Evolutionary conservation across 2,888 invertebrate genomes (phyloP).

Genomic region (Allygus modestus): DNA sequence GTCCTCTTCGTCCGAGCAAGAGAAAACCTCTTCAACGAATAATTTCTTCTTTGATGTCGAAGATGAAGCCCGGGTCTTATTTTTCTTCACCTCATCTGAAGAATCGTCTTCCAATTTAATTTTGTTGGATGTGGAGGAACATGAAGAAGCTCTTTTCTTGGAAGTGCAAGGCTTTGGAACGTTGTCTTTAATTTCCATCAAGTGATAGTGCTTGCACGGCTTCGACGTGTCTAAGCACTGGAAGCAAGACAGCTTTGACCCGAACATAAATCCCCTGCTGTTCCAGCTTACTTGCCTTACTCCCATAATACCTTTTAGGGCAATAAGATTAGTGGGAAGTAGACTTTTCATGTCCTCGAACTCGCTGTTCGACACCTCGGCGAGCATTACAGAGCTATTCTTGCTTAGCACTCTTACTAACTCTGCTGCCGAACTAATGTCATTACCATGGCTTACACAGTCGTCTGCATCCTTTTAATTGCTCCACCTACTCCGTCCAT

Average conservation of each 20-base stretch:
- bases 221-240: neutral
- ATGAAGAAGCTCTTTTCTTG: constrained; percentile 7
- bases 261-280: neutral
- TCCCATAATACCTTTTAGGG: constrained; percentile 1
- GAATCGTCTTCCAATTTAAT: neutral
- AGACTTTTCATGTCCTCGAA: neutral
- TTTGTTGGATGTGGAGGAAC: neutral
- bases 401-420: neutral
- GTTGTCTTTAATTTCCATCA: constrained; percentile 5
- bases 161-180: neutral
- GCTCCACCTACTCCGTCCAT: constrained; percentile 47
- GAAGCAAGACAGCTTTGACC: neutral
- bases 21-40: neutral
- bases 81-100: neutral
- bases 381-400: neutral
- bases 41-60: constrained; percentile 3
- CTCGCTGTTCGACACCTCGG: neutral
- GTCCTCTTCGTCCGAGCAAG: neutral
- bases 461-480: constrained; percentile 44
- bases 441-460: constrained; percentile 13
- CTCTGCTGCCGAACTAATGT: neutral
- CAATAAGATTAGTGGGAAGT: neutral
- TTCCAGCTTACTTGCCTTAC: constrained; percentile 25
- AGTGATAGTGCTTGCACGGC: neutral
- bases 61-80: neutral